phyloP scores from a whole-genome alignment of 2,797 vertebrate species.

The Oryzias dopingdopingensis region DNA sequence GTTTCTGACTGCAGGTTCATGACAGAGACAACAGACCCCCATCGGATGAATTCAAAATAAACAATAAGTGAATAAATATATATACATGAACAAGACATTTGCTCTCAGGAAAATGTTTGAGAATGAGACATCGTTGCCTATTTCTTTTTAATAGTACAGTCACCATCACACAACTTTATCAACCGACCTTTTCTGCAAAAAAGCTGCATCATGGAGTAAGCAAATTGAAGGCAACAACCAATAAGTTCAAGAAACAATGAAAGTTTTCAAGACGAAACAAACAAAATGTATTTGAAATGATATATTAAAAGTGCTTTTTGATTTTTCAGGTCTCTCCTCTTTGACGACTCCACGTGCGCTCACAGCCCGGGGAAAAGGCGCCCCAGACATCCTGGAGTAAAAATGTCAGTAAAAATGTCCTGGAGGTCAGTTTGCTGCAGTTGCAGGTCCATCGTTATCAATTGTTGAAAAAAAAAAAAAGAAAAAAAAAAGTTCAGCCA shows the following conservation, averaged over 20 bases:
- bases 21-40: conserved; percentile 27
- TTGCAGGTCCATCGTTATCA: conserved; percentile 81
- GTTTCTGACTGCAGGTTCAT: conserved; percentile 17
- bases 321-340: conserved; percentile 82
- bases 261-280: conserved; percentile 84
- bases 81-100: conserved; percentile 34
- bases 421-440: conserved; percentile 81
- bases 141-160: conserved; percentile 85
- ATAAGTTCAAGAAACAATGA: conserved; percentile 85
- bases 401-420: conserved; percentile 80
- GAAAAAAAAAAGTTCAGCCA: conserved; percentile 77
- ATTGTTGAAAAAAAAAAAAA: conserved; percentile 47
- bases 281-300: conserved; percentile 87
- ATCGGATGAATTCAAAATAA: conserved; percentile 24
- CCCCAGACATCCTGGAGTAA: conserved; percentile 74
- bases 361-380: conserved; percentile 68
- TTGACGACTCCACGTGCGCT: conserved; percentile 80
- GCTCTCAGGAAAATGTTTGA: conserved; percentile 75
- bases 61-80: not conserved
- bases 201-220: conserved; percentile 84
- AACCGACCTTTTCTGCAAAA: conserved; percentile 80
- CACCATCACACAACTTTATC: conserved; percentile 86
- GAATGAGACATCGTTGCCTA: conserved; percentile 82
- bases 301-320: conserved; percentile 87
- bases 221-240: conserved; percentile 83